Base-by-base conservation (phyloP, 2,888 invertebrate species). In the Theretra japonica region DNA sequence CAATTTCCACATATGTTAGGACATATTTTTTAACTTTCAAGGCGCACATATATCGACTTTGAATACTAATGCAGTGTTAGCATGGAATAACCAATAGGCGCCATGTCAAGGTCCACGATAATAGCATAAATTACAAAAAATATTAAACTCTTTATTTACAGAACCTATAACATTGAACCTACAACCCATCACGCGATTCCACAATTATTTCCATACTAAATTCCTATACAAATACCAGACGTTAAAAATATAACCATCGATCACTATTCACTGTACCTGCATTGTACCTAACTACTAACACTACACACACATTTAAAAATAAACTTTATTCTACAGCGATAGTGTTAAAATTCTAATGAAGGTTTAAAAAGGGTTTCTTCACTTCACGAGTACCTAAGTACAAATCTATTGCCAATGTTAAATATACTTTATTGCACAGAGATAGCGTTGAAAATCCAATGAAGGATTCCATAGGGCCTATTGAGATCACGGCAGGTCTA, bases 181-280 rank as follows among this genome's bases (percentile, higher is more conserved):
- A 21, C 11, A 11, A 65, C 65, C 23, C 21, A 41, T 48, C 65
- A 65, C 65, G 65, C 65, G 65, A 65, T 65, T 48, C 65, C 21
- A 6, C 48, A 23, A 65, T 65, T 65, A 23, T 21, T 65, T 48
- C 15, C 21, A 65, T 48, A 48, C 11, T 2, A 41, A 21, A 65
- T 41, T 30, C 17, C 30, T 7, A 60, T 30, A 65, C 65, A 48
- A 65, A 48, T 23, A 48, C 15, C 48, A 15, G 48, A 48, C 41
- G 6, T 41, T 65, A 48, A 62, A 53, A 41, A 65, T 11, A 65
- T 21, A 1, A 41, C 41, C 41, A 65, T 60, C 33, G 8, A 60
- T 65, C 41, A 62, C 23, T 58, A 25, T 58, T 65, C 41, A 62
- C 23, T 58, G 58, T 58, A 65, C 65, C 65, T 65, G 21, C 21